Evolutionary conservation across 2,888 invertebrate genomes (phyloP).

Genomic region (Gasteruption jaculator): DNA sequence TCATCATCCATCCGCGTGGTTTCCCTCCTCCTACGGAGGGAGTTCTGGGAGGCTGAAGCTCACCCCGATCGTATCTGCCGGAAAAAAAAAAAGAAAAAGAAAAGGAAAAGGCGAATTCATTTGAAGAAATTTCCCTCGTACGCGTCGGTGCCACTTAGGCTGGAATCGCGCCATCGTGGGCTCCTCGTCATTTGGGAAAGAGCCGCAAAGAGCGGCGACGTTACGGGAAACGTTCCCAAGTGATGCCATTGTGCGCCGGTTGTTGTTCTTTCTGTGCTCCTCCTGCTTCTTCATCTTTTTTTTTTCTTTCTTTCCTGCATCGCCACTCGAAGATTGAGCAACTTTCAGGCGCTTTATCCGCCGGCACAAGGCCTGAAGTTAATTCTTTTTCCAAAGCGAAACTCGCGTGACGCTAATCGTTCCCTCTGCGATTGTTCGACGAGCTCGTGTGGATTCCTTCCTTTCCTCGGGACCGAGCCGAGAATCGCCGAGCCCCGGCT

Average conservation of each 20-base stretch:
- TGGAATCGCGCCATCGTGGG: conserved; percentile 31
- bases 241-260: conserved; percentile 38
- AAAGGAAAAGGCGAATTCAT: too few relatives aligned
- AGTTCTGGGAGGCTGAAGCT: too few relatives aligned
- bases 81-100: too few relatives aligned
- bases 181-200: conserved; percentile 30
- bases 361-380: conserved; percentile 22
- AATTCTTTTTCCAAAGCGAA: conserved; percentile 28
- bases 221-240: conserved; percentile 48
- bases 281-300: too few relatives aligned
- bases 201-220: too few relatives aligned
- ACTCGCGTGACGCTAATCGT: conserved; percentile 33
- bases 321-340: conserved; percentile 36
- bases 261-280: too few relatives aligned
- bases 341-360: conserved; percentile 26
- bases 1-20: conserved; percentile 20
- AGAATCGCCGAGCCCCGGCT: too few relatives aligned
- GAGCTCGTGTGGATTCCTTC: too few relatives aligned
- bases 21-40: conserved; percentile 18
- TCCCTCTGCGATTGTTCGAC: conserved; percentile 10
- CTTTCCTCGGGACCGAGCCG: too few relatives aligned
- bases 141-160: conserved; percentile 12
- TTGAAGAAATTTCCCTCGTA: too few relatives aligned
- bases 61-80: too few relatives aligned
- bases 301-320: too few relatives aligned